A percentile compares a stretch with the other conserved stretches of the same genome.
Evolutionary conservation across 2,113 vertebrate genomes (phyloP).

Genomic region (Xenopus laevis): DNA sequence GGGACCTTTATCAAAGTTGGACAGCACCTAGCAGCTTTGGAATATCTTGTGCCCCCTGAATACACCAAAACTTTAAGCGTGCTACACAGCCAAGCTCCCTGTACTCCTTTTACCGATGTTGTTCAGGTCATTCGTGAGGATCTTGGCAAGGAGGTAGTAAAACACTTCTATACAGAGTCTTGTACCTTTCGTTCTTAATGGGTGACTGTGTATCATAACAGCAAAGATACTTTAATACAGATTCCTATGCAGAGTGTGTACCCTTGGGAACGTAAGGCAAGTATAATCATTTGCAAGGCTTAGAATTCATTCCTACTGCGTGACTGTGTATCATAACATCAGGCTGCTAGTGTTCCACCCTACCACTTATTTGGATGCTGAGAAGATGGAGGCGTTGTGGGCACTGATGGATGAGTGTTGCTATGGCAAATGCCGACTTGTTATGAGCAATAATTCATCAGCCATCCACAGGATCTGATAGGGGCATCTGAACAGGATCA

Average conservation of each 20-base stretch:
- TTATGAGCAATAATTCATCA: conserved; percentile 36
- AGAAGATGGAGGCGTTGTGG: neutral
- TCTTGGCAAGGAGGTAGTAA: conserved; percentile 83
- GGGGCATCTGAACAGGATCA: conserved; percentile 27
- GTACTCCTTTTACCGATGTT: conserved; percentile 85
- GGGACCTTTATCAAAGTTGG: conserved; percentile 98
- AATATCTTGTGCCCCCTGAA: conserved; percentile 89
- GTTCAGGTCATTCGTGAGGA: conserved; percentile 88
- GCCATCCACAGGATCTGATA: conserved; percentile 26
- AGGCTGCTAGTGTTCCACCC: neutral
- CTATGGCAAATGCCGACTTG: neutral
- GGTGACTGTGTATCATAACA: too few species aligned
- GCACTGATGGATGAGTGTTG: conserved; percentile 12
- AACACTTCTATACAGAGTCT: neutral
- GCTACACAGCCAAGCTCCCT: conserved; percentile 86
- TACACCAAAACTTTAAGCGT: conserved; percentile 91
- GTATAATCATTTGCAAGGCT: neutral
- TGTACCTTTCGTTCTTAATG: neutral
- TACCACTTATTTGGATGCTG: neutral
- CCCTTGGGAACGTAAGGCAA: neutral
- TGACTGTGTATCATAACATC: neutral
- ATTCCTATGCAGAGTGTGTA: neutral
- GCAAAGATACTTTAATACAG: conserved; percentile 76
- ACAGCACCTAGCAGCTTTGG: conserved; percentile 90
- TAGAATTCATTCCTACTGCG: too few species aligned